Evolutionary conservation across 2,888 invertebrate genomes (phyloP).

Genomic region (Autographa gamma): DNA sequence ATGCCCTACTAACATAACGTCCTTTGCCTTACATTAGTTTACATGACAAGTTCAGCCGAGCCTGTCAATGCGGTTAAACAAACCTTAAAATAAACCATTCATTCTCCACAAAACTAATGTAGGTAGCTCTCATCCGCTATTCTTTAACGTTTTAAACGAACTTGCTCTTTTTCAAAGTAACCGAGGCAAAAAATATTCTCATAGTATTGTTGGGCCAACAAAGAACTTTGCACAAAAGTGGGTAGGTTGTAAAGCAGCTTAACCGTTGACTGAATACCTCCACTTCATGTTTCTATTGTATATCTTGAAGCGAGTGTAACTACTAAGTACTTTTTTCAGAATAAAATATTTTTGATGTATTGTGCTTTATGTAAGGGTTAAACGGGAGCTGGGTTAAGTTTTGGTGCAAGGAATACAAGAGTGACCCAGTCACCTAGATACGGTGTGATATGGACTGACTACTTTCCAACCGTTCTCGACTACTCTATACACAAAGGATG

Average conservation of each 20-base stretch:
- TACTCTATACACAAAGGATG: too few species aligned
- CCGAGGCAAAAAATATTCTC: slow-evolving; percentile 50
- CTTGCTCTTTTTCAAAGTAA: slow-evolving; percentile 42
- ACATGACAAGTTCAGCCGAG: neutral
- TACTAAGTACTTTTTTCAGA: slow-evolving; percentile 14
- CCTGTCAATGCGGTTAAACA: neutral
- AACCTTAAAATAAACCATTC: slow-evolving; percentile 22
- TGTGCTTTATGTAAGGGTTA: neutral
- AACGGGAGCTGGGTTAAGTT: neutral
- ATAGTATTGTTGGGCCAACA: slow-evolving; percentile 57
- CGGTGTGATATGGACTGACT: neutral
- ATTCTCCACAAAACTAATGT: slow-evolving; percentile 22
- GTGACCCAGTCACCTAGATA: neutral
- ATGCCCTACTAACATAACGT: neutral
- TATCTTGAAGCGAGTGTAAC: slow-evolving; percentile 37
- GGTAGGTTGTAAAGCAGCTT: slow-evolving; percentile 53
- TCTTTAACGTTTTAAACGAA: slow-evolving; percentile 42
- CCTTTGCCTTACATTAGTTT: neutral
- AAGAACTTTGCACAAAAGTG: slow-evolving; percentile 63
- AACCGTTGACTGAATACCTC: slow-evolving; percentile 52
- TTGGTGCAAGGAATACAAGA: neutral
- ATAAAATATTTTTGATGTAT: slow-evolving; percentile 3
- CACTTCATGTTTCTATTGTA: slow-evolving; percentile 56
- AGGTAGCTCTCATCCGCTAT: slow-evolving; percentile 25
- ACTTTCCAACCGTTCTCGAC: neutral